Evolutionary conservation across 2,888 invertebrate species (phyloP).

Genomic region (Odontocolon sp.): DNA sequence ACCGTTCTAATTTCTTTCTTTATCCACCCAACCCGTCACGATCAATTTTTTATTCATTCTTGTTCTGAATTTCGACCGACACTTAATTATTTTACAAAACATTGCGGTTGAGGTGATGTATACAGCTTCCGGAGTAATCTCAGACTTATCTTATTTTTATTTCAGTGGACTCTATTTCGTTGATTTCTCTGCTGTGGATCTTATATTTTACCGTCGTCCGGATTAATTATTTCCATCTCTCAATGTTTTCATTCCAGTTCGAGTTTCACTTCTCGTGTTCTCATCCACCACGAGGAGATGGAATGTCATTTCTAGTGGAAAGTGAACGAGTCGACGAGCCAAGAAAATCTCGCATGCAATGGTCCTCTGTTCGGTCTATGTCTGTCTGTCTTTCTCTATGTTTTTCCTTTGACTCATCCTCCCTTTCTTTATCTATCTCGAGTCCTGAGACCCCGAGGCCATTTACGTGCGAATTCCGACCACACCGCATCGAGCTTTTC

Average conservation of each 20-base stretch:
- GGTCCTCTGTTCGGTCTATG: slow-evolving; percentile 15
- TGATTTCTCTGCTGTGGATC: slow-evolving; percentile 21
- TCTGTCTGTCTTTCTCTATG: slow-evolving; percentile 8
- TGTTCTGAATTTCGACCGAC: no score
- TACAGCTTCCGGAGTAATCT: slow-evolving; percentile 17
- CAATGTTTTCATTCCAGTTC: slow-evolving; percentile 40
- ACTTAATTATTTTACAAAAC: slow-evolving; percentile 34
- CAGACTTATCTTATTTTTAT: neutral
- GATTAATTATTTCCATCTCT: slow-evolving; percentile 42
- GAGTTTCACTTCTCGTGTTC: slow-evolving; percentile 40
- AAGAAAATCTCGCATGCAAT: slow-evolving; percentile 44
- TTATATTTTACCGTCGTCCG: slow-evolving; percentile 5
- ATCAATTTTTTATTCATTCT: slow-evolving; percentile 26
- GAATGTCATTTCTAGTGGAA: slow-evolving; percentile 22
- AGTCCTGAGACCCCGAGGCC: slow-evolving; percentile 37
- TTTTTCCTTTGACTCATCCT: neutral
- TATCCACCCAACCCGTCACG: neutral
- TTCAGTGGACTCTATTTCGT: neutral
- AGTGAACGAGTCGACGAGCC: slow-evolving; percentile 15
- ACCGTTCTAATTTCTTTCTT: slow-evolving; percentile 1
- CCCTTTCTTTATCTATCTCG: slow-evolving; percentile 12
- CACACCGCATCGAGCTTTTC: slow-evolving; percentile 37
- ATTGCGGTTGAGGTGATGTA: slow-evolving; percentile 4
- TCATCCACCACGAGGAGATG: neutral
- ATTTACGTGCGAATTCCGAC: slow-evolving; percentile 31